These are phyloP conservation scores for Julus scandinavius DNA, from an alignment of 2,888 invertebrate genomes.

Conservation along the genomic window DNA sequence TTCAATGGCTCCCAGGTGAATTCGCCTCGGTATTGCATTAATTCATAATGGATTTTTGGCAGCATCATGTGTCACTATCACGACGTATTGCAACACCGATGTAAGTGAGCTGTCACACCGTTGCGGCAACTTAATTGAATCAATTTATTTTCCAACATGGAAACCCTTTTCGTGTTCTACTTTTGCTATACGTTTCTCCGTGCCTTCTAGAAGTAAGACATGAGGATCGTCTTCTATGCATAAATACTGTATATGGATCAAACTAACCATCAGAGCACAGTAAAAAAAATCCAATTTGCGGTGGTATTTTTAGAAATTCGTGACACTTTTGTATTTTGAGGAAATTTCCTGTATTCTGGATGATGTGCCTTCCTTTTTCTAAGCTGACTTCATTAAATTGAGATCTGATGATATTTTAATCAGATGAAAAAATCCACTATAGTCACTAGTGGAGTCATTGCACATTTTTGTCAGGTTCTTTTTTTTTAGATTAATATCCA, in stretches of 20 bases:
- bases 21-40: conserved; percentile 4
- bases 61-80: conserved; percentile 1
- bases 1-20: not conserved
- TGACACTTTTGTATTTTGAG: too few species aligned
- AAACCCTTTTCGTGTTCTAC: not conserved
- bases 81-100: not conserved
- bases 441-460: too few species aligned
- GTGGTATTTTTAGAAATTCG: too few species aligned
- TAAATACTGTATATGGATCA: not conserved
- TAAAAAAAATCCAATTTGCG: too few species aligned
- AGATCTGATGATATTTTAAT: too few species aligned
- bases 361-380: too few species aligned
- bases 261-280: too few species aligned
- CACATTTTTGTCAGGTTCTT: too few species aligned
- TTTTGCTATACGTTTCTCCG: not conserved
- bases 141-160: conserved; percentile 4
- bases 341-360: too few species aligned
- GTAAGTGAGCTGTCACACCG: conserved; percentile 17
- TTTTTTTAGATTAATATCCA: too few species aligned
- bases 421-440: too few species aligned
- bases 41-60: conserved; percentile 29
- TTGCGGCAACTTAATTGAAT: conserved; percentile 19
- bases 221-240: not conserved
- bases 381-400: too few species aligned
- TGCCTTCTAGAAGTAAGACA: not conserved